Evolutionary conservation across 2,888 invertebrate genomes (phyloP).

Genomic region (Mythimna impura): DNA sequence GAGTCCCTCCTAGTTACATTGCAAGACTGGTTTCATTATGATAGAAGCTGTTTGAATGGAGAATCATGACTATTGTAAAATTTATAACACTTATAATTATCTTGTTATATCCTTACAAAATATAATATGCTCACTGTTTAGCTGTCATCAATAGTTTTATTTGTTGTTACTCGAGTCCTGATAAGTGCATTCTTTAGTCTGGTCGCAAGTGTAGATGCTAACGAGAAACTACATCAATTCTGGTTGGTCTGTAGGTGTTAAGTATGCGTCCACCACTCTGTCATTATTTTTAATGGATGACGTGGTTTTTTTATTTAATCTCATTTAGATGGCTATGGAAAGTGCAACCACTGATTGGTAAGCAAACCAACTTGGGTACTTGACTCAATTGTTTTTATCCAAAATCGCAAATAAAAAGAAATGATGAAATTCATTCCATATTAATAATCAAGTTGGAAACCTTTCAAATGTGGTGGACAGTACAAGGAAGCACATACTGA

Average conservation of each 20-base stretch:
- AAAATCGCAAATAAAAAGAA: too few species aligned
- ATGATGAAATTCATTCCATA: too few species aligned
- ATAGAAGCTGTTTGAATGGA: conserved; percentile 46
- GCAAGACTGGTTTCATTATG: conserved; percentile 59
- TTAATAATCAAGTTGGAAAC: too few species aligned
- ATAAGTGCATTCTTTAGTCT: neutral
- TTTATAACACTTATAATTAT: conserved; percentile 57
- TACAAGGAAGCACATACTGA: too few species aligned
- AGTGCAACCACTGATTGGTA: too few species aligned
- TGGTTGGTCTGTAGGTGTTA: too few species aligned
- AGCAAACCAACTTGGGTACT: too few species aligned
- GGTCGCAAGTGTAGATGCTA: neutral
- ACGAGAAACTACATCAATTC: neutral
- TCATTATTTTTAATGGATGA: too few species aligned
- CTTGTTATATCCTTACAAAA: conserved; percentile 71
- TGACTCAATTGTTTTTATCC: too few species aligned
- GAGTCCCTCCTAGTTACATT: conserved; percentile 51
- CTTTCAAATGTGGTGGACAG: too few species aligned
- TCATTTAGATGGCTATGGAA: neutral
- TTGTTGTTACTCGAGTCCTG: conserved; percentile 30
- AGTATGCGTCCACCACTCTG: too few species aligned
- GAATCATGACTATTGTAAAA: conserved; percentile 48
- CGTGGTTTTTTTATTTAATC: too few species aligned
- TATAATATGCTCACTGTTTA: conserved; percentile 84
- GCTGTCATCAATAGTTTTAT: conserved; percentile 72